These are phyloP conservation scores for Xestia rhomboidea DNA, from an alignment of 2,888 invertebrate species.

Conservation along the genomic window DNA sequence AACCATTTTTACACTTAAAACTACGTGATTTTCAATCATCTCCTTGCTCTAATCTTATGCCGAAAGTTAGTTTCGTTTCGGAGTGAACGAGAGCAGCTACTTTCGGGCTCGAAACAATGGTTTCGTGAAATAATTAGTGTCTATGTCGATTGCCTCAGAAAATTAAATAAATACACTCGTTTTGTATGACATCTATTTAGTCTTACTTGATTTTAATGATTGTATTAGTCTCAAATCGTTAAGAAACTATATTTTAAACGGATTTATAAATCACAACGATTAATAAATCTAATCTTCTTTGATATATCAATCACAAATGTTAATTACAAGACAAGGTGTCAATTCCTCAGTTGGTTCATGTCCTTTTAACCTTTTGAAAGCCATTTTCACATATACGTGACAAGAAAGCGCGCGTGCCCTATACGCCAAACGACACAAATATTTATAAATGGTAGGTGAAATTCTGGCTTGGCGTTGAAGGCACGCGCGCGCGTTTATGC, in stretches of 20 bases:
- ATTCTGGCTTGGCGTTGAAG: no score
- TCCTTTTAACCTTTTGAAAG: no score
- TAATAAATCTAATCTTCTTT: constrained; percentile 50
- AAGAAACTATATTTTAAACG: constrained; percentile 15
- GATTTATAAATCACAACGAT: constrained; percentile 47
- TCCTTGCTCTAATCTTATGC: constrained; percentile 15
- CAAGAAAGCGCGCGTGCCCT: no score
- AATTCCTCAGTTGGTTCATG: constrained; percentile 42
- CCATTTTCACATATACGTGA: no score
- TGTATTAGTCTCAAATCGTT: constrained; percentile 36
- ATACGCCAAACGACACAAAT: no score
- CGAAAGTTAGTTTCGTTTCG: neutral
- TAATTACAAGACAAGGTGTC: constrained; percentile 38
- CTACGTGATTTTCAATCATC: constrained; percentile 47
- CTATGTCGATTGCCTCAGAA: neutral
- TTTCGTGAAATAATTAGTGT: constrained; percentile 25
- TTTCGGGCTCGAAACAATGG: constrained; percentile 4
- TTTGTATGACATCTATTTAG: constrained; percentile 22
- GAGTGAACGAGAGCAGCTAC: neutral
- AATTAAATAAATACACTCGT: constrained; percentile 36
- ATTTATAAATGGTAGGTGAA: no score
- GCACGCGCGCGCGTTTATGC: no score
- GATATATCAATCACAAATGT: constrained; percentile 54
- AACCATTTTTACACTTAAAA: constrained; percentile 47
- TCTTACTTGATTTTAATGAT: constrained; percentile 1